A percentile compares a stretch with the other conserved stretches of the same genome.
phyloP scores from a whole-genome alignment of 2,888 invertebrate genomes.

The Tipula unca region DNA sequence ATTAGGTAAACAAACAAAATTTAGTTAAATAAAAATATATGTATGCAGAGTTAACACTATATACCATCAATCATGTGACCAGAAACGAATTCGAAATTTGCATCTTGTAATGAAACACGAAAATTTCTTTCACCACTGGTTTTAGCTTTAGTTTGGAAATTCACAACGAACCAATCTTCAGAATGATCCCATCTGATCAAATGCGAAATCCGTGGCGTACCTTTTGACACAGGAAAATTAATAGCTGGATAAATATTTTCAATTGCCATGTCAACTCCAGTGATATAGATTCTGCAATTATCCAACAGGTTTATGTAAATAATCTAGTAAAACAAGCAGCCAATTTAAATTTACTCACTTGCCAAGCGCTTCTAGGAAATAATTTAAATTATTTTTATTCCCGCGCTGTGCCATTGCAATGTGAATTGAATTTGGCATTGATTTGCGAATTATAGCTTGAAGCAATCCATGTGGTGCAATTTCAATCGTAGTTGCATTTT shows the following conservation, averaged over 20 bases:
- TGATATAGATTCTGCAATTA: constrained; percentile 70
- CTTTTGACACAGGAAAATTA: constrained; percentile 73
- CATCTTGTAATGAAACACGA: constrained; percentile 51
- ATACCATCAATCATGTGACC: constrained; percentile 80
- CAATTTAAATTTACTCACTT: constrained; percentile 33
- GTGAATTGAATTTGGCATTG: constrained; percentile 47
- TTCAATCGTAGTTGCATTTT: constrained; percentile 56
- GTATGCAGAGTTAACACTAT: not conserved
- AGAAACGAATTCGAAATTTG: constrained; percentile 59
- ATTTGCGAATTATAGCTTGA: constrained; percentile 56
- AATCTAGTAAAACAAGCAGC: too few species aligned
- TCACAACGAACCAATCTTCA: constrained; percentile 65
- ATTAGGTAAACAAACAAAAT: constrained; percentile 27
- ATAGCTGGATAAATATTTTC: constrained; percentile 68
- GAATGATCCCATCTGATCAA: constrained; percentile 84
- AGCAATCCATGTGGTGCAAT: constrained; percentile 61
- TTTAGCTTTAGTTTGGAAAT: constrained; percentile 57
- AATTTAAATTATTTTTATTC: constrained; percentile 42
- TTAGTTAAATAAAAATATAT: not conserved
- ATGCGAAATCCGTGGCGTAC: constrained; percentile 77
- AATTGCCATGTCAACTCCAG: constrained; percentile 66
- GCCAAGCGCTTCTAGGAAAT: constrained; percentile 42
- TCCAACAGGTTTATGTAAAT: too few species aligned
- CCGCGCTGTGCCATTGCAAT: constrained; percentile 52
- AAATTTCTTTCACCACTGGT: constrained; percentile 57